Percentiles rank a stretch among this genome's conserved stretches.
Conservation (phyloP, 2,797 vertebrate genomes). For the Sylvia borin region DNA sequence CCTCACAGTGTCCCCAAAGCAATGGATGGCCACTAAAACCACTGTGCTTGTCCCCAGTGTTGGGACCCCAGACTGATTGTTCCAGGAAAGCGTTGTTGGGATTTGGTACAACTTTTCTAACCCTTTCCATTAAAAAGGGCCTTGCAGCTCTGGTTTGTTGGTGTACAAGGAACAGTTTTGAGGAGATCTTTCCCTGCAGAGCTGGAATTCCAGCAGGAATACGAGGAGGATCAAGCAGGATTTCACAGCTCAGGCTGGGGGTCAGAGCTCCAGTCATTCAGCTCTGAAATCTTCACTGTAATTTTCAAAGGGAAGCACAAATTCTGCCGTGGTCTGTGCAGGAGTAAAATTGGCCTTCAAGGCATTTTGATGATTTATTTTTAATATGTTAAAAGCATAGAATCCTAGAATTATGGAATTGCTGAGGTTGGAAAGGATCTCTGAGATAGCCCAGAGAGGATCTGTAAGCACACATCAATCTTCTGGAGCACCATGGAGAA, state of each 20-base stretch:
- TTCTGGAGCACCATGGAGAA: not conserved
- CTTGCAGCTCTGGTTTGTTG: not conserved
- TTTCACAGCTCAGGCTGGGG: not conserved
- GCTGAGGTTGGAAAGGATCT: not conserved
- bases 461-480: not conserved
- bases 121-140: not conserved
- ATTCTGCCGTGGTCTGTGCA: not conserved
- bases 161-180: not conserved
- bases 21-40: not conserved
- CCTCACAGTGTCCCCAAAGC: not conserved
- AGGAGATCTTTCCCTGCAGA: not conserved
- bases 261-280: not conserved
- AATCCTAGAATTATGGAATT: not conserved
- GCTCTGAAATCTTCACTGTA: not conserved
- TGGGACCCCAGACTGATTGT: not conserved
- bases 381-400: not conserved
- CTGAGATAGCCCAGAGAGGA: not conserved
- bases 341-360: not conserved
- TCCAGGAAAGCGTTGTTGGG: not conserved
- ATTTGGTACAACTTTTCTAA: not conserved
- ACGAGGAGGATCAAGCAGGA: not conserved
- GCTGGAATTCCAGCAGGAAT: not conserved
- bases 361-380: not conserved
- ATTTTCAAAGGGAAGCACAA: not conserved
- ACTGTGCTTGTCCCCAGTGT: rapidly evolving